A percentile compares a stretch with the other conserved stretches of the same genome.
Evolutionary conservation across 2,797 vertebrate genomes (phyloP).

Genomic region (Novumbra hubbsi): DNA sequence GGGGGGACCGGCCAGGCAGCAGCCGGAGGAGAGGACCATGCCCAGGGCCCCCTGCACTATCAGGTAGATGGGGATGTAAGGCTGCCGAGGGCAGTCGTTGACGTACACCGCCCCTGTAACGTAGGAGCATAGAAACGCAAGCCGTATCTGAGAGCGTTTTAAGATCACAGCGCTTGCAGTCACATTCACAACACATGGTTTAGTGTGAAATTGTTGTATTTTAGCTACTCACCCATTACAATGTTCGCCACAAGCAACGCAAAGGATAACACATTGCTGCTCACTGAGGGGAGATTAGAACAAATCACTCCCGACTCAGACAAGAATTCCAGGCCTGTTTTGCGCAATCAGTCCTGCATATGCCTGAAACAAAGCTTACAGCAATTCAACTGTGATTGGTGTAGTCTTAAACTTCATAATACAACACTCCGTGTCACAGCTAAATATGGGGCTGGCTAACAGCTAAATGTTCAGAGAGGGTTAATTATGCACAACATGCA

Average conservation of each 20-base stretch:
- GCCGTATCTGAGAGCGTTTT: background rate
- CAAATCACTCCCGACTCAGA: background rate
- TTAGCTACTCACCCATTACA: conserved; percentile 62
- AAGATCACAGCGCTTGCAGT: too few species aligned
- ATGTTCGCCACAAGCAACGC: conserved; percentile 63
- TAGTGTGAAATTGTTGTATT: background rate
- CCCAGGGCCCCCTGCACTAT: conserved; percentile 65
- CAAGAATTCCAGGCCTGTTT: background rate
- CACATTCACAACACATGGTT: too few species aligned
- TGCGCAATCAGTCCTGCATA: background rate
- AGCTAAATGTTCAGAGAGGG: too few species aligned
- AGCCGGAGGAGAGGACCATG: conserved; percentile 51
- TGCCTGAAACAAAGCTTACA: background rate
- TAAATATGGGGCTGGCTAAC: too few species aligned
- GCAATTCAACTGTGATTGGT: background rate
- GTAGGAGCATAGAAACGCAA: background rate
- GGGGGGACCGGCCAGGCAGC: conserved; percentile 45
- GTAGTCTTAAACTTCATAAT: too few species aligned
- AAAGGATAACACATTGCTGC: conserved; percentile 34
- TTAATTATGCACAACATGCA: too few species aligned
- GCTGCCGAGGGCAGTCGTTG: conserved; percentile 65
- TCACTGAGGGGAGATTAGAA: conserved; percentile 42
- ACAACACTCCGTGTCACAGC: too few species aligned
- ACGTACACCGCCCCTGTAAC: conserved; percentile 61
- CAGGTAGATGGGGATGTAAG: conserved; percentile 73